These are phyloP conservation scores for Ameiurus melas DNA, from an alignment of 2,113 vertebrate genomes.

Conservation along the genomic window DNA sequence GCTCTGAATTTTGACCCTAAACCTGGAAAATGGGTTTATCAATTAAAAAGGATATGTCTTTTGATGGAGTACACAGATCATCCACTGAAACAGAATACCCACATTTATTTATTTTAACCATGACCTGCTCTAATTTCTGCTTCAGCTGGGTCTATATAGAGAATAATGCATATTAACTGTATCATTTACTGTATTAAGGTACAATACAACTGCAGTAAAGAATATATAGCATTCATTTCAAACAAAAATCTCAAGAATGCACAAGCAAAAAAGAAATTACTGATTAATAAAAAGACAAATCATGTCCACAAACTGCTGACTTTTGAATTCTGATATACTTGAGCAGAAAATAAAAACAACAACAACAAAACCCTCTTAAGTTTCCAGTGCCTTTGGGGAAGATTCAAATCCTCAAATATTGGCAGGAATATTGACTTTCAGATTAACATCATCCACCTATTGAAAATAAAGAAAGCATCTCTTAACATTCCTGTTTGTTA, in stretches of 20 bases:
- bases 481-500: too few species aligned
- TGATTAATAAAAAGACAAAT: not conserved
- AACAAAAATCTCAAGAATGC: not conserved
- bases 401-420: not conserved
- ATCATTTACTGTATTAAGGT: not conserved
- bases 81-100: not conserved
- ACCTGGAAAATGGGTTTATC: not conserved
- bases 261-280: not conserved
- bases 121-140: too few species aligned
- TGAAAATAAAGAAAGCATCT: not conserved
- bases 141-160: too few species aligned
- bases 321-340: not conserved
- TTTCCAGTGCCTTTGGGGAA: not conserved
- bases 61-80: not conserved
- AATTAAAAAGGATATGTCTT: not conserved
- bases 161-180: not conserved
- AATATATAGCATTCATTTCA: not conserved
- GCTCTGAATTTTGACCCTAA: not conserved
- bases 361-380: not conserved
- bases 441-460: not conserved
- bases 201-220: not conserved
- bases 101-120: not conserved
- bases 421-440: constrained; percentile 1
- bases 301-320: not conserved
- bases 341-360: not conserved